Evolutionary conservation across 2,888 invertebrate species (phyloP).

Genomic region (Sepiola atlantica): DNA sequence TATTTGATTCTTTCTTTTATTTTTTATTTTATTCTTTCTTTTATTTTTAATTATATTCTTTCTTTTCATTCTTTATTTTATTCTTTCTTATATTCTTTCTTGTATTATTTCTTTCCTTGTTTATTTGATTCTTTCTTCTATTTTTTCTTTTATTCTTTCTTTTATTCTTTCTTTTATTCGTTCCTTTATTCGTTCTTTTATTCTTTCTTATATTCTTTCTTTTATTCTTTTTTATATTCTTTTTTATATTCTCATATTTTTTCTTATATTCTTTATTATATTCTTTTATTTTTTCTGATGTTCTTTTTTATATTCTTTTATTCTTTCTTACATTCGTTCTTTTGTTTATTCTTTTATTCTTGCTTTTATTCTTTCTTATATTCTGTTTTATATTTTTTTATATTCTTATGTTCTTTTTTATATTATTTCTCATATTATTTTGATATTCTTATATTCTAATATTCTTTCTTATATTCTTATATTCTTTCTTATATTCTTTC

Average conservation of each 20-base stretch:
- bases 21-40: background rate
- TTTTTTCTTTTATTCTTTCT: background rate
- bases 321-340: background rate
- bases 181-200: too few species aligned
- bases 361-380: background rate
- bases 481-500: background rate
- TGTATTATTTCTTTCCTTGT: too few species aligned
- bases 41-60: too few species aligned
- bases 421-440: background rate
- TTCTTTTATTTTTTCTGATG: background rate
- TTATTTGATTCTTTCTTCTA: too few species aligned
- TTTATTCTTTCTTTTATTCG: background rate
- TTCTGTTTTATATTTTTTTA: too few species aligned
- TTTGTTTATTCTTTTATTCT: background rate
- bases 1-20: background rate
- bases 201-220: background rate
- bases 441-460: background rate
- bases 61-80: background rate
- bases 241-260: background rate
- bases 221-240: background rate
- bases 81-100: background rate
- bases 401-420: too few species aligned
- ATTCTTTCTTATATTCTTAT: background rate
- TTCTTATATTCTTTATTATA: too few species aligned
- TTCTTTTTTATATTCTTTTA: too few species aligned